Percentiles rank a stretch among this genome's conserved stretches.
These are phyloP conservation scores for Phalloptychus januarius DNA, from an alignment of 2,797 vertebrate genomes.

Conservation along the genomic window DNA sequence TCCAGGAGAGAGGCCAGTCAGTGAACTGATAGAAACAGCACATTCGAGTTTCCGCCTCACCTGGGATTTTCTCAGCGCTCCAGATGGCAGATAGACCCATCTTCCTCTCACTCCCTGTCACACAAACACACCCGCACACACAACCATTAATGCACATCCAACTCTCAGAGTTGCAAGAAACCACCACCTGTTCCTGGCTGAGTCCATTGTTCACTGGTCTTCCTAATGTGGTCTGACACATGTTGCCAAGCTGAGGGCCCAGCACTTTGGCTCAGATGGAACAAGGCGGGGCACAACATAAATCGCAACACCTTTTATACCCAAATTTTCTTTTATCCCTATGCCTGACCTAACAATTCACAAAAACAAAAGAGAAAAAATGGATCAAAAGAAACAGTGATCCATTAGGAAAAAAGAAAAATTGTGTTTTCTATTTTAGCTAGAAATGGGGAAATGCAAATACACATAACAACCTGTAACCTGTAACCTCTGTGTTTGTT, in stretches of 20 bases:
- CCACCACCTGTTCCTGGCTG: constrained; percentile 74
- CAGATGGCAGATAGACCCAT: constrained; percentile 71
- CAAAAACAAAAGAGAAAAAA: constrained; percentile 28
- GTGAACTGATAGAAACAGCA: constrained; percentile 58
- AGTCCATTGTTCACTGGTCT: constrained; percentile 72
- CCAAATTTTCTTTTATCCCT: constrained; percentile 43
- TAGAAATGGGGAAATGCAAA: not conserved
- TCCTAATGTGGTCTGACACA: constrained; percentile 76
- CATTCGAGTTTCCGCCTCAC: constrained; percentile 72
- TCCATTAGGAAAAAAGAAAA: not conserved
- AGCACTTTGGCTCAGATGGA: constrained; percentile 62
- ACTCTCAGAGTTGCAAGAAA: constrained; percentile 67
- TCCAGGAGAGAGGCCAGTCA: constrained; percentile 52
- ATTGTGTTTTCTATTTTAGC: not conserved
- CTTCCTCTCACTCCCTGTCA: constrained; percentile 20
- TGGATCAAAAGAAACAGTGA: not conserved
- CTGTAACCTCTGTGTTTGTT: not conserved
- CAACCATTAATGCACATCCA: constrained; percentile 52
- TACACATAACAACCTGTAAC: not conserved
- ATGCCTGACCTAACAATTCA: constrained; percentile 10
- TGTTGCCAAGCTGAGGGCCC: constrained; percentile 68
- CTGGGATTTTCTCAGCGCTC: constrained; percentile 67
- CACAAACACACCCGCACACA: constrained; percentile 13
- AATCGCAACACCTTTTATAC: constrained; percentile 59
- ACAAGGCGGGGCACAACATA: constrained; percentile 51